Evolutionary conservation across 2,888 invertebrate species (phyloP), one percentile per base, ranked within the genome.

Genomic region (Coenonympha arcania): DNA sequence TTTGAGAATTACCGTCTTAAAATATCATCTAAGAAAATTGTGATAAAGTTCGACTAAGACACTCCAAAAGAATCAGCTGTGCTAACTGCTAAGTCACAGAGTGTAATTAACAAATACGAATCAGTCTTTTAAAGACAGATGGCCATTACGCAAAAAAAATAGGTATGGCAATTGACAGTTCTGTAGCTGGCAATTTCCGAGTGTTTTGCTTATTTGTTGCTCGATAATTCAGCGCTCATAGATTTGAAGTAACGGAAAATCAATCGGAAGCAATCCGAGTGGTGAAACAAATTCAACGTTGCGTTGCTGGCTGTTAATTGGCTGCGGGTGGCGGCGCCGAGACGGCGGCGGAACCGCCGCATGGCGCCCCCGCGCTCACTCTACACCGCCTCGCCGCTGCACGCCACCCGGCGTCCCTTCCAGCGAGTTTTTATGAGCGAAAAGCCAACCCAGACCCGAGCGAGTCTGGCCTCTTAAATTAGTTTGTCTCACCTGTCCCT

Each of bases 271-370:
- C 76, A 76, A 76, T 79, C 76, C 68, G 66, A 84, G 77, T 78
- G 75, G 75, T 66, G 83, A 81, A 84, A 83, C 77, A 81, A 85
- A 83, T 79, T 83, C 77, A 78, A 69, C 76, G 73, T 81, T 76
- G 79, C 71, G 71, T 77, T 82, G 81, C 81, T 71, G 76, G 71
- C 79, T 76, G 84, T 82, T 85, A 85, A 85, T 85, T 85, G 85
- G 83, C 82, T 85, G 84, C 85, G 84, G 85, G 85, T 77, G 84
- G 83, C 73, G 84, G 85, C 85, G 86, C 85, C 85, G 84, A 85
- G 85, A 85, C 84, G 82, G 81, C 82, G 82, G 83, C 73, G 77
- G 83, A 78, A 83, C 85, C 85, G 77, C 86, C 80, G 86, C 86
- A 85, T 82, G 83, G 80, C 72, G 66, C 77, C 80, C 74, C 75